Conservation (phyloP, 2,888 invertebrate species). For the Phytoseiulus persimilis region DNA sequence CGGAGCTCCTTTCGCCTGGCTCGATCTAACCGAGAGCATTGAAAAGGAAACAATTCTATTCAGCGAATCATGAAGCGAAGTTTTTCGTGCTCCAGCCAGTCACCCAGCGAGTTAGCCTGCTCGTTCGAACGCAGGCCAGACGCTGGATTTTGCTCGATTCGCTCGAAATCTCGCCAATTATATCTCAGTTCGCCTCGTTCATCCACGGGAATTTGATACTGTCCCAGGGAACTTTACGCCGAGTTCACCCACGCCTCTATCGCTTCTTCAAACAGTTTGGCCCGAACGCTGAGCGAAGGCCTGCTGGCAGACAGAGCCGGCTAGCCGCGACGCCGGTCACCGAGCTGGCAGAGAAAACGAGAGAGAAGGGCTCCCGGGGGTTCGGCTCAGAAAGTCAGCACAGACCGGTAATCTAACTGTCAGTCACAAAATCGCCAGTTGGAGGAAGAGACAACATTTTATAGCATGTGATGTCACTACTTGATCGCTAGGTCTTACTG, state of each 20-base stretch:
- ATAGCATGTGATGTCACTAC: background rate
- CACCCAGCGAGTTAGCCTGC: background rate
- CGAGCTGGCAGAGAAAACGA: background rate
- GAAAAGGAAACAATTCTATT: background rate
- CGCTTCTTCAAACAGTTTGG: no score
- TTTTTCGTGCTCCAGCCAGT: background rate
- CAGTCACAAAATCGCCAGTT: background rate
- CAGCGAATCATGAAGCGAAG: background rate
- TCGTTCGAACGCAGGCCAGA: background rate
- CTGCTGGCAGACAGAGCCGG: background rate
- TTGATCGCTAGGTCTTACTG: background rate
- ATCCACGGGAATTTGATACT: no score
- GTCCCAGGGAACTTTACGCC: no score
- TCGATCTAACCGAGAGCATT: background rate
- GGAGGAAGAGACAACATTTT: background rate
- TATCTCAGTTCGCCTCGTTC: no score
- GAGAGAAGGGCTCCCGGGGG: background rate
- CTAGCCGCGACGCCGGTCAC: background rate
- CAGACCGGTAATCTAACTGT: background rate
- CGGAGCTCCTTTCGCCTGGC: background rate
- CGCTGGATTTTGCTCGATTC: no score
- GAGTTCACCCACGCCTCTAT: no score
- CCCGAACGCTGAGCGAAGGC: no score
- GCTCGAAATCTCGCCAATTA: no score
- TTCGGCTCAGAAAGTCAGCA: background rate